A percentile compares a stretch with the other conserved stretches of the same genome.
Evolutionary conservation across 2,113 vertebrate species (phyloP).

Genomic region (Peromyscus polionotus): DNA sequence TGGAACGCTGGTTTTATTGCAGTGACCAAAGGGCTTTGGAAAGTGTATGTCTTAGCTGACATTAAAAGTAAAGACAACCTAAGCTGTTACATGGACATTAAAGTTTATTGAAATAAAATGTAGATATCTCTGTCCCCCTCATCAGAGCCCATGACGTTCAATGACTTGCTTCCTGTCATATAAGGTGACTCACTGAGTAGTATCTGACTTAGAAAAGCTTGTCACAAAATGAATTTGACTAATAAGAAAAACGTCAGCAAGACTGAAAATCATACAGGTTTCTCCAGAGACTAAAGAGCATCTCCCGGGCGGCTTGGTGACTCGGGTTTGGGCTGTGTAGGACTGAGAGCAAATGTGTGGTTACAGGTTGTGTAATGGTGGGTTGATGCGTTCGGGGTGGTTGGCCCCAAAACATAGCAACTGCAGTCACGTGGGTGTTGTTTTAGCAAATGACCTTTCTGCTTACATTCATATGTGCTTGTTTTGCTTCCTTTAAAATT

Average conservation of each 20-base stretch:
- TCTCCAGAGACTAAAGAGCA: not conserved
- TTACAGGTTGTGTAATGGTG: not conserved
- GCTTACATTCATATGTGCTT: not conserved
- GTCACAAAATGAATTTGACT: constrained; percentile 35
- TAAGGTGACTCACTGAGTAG: not conserved
- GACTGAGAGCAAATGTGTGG: not conserved
- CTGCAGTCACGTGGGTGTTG: not conserved
- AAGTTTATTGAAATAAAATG: constrained; percentile 38
- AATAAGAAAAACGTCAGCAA: not conserved
- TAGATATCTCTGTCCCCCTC: not conserved
- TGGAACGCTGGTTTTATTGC: not conserved
- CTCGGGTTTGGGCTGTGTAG: constrained; percentile 9
- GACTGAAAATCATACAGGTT: not conserved
- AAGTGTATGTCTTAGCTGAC: not conserved
- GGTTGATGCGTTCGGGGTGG: not conserved
- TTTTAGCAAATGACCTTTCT: not conserved
- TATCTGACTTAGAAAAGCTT: constrained; percentile 20
- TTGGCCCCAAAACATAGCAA: not conserved
- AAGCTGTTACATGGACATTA: not conserved
- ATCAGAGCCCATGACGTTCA: not conserved
- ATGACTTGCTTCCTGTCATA: constrained; percentile 7
- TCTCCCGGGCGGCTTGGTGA: too few species aligned
- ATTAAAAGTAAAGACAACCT: constrained; percentile 24
- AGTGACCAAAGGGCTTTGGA: not conserved
- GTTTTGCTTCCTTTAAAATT: constrained; percentile 24